Evolutionary conservation across 2,888 invertebrate genomes (phyloP).

Genomic region (Drosophila borealis): DNA sequence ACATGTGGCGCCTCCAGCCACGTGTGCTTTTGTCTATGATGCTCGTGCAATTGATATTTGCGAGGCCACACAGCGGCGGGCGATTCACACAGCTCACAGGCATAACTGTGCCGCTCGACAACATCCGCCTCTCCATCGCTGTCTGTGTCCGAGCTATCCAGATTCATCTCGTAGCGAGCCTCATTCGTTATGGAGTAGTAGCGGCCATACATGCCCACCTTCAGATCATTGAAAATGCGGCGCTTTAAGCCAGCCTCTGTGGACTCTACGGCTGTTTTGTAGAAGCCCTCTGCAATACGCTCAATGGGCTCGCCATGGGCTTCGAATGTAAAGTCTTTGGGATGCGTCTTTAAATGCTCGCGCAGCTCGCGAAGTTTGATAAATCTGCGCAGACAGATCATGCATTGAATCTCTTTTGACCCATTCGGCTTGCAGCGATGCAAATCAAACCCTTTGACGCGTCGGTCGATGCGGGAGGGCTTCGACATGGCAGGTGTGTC

Average conservation of each 20-base stretch:
- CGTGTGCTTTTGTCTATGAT: slow-evolving; percentile 76
- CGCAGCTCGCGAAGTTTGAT: slow-evolving; percentile 80
- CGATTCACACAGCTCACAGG: slow-evolving; percentile 77
- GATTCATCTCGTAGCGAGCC: slow-evolving; percentile 81
- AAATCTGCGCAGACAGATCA: slow-evolving; percentile 83
- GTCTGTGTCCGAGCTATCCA: slow-evolving; percentile 79
- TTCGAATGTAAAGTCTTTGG: slow-evolving; percentile 66
- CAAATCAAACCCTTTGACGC: slow-evolving; percentile 64
- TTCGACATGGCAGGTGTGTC: slow-evolving; percentile 25
- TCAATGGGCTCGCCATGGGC: slow-evolving; percentile 64
- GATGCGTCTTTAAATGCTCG: slow-evolving; percentile 75
- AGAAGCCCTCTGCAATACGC: slow-evolving; percentile 76
- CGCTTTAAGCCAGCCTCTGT: slow-evolving; percentile 59
- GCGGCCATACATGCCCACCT: slow-evolving; percentile 63
- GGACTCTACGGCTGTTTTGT: slow-evolving; percentile 71
- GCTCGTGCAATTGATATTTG: slow-evolving; percentile 81
- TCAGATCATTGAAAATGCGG: slow-evolving; percentile 71
- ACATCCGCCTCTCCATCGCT: slow-evolving; percentile 67
- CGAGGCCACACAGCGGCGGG: slow-evolving; percentile 69
- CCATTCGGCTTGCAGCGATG: slow-evolving; percentile 82
- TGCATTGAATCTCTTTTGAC: slow-evolving; percentile 83
- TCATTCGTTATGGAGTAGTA: slow-evolving; percentile 84
- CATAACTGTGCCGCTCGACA: slow-evolving; percentile 65
- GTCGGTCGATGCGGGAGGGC: slow-evolving; percentile 62
- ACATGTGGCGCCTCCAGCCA: slow-evolving; percentile 86